These are phyloP conservation scores for Bombycilla garrulus DNA, from an alignment of 2,113 vertebrate species.

Conservation along the genomic window DNA sequence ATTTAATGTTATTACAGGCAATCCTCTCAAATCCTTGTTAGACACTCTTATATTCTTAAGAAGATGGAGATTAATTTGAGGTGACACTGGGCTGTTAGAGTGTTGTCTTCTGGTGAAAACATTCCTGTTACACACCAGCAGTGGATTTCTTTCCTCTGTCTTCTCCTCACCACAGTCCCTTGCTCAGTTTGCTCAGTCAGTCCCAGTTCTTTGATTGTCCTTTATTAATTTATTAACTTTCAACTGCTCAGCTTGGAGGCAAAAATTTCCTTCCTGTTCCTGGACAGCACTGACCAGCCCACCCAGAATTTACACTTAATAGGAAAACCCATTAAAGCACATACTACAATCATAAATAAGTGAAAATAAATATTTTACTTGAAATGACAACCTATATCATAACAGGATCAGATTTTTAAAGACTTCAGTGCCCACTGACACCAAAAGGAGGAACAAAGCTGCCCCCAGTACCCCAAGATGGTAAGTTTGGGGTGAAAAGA, in stretches of 20 bases:
- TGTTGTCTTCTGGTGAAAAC: not conserved
- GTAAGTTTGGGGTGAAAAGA: not conserved
- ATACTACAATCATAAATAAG: not conserved
- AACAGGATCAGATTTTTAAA: not conserved
- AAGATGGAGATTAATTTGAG: not conserved
- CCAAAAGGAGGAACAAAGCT: not conserved
- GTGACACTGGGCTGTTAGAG: not conserved
- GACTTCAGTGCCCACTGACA: not conserved
- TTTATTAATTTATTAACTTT: not conserved
- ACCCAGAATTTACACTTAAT: not conserved
- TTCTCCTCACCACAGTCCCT: not conserved
- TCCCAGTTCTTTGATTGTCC: not conserved
- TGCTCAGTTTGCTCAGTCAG: not conserved
- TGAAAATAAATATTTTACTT: not conserved
- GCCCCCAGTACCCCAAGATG: not conserved
- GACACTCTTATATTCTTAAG: not conserved
- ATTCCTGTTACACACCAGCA: not conserved
- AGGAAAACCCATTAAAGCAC: not conserved
- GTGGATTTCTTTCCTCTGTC: not conserved
- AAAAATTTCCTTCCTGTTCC: not conserved
- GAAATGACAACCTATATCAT: not conserved
- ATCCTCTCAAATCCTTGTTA: not conserved
- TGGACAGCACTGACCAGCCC: not conserved
- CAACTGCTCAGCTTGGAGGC: not conserved
- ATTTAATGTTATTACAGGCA: not conserved